phyloP scores from a whole-genome alignment of 2,888 invertebrate species.

The Cordylochernes scorpioides region DNA sequence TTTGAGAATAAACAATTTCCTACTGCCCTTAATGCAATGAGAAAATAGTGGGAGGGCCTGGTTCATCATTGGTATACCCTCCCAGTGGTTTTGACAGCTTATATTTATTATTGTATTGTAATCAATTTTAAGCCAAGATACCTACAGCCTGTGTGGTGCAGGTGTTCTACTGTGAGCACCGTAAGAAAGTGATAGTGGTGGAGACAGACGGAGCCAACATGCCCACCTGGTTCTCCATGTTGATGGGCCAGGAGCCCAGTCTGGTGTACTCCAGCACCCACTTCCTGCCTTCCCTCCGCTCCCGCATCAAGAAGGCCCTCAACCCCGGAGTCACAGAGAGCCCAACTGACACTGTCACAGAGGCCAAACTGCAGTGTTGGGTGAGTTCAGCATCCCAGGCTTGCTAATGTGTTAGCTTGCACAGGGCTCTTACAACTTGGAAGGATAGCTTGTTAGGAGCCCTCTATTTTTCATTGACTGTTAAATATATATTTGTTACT shows the following conservation, averaged over 20 bases:
- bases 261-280: slow-evolving; percentile 10
- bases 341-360: slow-evolving; percentile 11
- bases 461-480: too few species aligned
- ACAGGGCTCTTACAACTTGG: too few species aligned
- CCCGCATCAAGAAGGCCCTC: slow-evolving; percentile 11
- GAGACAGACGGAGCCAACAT: slow-evolving; percentile 18
- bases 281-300: slow-evolving; percentile 9
- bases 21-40: too few species aligned
- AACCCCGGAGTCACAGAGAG: slow-evolving; percentile 13
- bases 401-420: too few species aligned
- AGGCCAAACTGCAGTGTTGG: slow-evolving; percentile 14
- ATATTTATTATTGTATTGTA: not conserved
- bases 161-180: slow-evolving; percentile 24
- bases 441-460: too few species aligned
- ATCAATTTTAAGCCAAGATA: too few species aligned
- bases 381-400: slow-evolving; percentile 3
- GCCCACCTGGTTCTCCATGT: slow-evolving; percentile 12
- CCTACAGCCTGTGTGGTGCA: too few species aligned
- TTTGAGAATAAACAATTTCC: not conserved
- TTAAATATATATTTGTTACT: too few species aligned
- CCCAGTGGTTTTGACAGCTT: too few species aligned
- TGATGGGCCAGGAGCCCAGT: slow-evolving; percentile 13
- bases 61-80: too few species aligned
- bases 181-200: slow-evolving; percentile 21
- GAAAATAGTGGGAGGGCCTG: too few species aligned